A percentile compares a stretch with the other conserved stretches of the same genome.
phyloP scores from a whole-genome alignment of 2,797 vertebrate genomes.

The Oophaga sylvatica region DNA sequence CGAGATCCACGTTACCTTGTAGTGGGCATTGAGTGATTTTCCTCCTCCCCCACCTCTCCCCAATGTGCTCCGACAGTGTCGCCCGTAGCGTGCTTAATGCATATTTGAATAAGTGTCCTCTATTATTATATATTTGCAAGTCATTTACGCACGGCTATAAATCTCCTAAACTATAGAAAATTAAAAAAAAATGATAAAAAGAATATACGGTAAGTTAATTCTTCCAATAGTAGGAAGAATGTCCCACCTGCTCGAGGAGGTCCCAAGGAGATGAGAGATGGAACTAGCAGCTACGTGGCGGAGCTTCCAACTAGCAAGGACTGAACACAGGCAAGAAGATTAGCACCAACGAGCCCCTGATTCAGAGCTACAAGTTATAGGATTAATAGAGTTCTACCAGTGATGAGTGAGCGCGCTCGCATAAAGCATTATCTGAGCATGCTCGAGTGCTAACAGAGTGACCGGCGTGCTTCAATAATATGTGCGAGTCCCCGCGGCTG shows the following conservation, averaged over 20 bases:
- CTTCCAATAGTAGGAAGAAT: background rate
- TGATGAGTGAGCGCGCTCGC: too few species aligned
- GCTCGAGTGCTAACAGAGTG: too few species aligned
- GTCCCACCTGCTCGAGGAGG: constrained; percentile 2
- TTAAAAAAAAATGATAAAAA: background rate
- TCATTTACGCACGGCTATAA: background rate
- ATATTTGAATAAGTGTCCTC: background rate
- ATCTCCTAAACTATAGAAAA: background rate
- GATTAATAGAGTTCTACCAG: background rate
- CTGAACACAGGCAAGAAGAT: background rate
- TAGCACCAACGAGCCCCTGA: background rate
- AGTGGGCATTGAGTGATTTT: background rate
- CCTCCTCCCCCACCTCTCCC: background rate
- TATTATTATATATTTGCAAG: background rate
- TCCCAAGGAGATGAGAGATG: background rate
- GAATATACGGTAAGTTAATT: background rate
- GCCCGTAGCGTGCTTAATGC: constrained; percentile 1
- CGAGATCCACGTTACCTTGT: background rate
- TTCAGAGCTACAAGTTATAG: background rate
- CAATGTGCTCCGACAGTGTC: background rate
- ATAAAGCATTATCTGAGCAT: too few species aligned
- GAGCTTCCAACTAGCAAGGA: background rate
- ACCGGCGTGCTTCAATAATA: too few species aligned
- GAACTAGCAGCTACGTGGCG: background rate
- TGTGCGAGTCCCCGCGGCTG: too few species aligned